phyloP scores from a whole-genome alignment of 2,888 invertebrate genomes.

The Himalopsyche anomala region DNA sequence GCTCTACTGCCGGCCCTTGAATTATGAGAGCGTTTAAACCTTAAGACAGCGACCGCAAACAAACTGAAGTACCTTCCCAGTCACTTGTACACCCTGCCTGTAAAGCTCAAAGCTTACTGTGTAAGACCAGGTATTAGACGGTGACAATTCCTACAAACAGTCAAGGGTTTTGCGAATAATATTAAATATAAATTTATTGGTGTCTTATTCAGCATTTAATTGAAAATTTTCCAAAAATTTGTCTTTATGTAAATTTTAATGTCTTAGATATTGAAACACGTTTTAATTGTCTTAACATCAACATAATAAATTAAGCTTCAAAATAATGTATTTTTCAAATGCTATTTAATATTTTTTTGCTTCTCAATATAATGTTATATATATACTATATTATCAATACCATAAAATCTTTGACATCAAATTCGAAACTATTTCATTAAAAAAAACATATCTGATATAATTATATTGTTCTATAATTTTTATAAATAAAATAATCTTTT shows the following conservation, averaged over 20 bases:
- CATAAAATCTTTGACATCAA: no score
- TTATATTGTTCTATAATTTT: no score
- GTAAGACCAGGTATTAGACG: constrained; percentile 21
- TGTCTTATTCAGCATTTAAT: constrained; percentile 1
- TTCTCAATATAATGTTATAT: no score
- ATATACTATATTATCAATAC: no score
- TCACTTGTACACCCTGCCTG: constrained; percentile 12
- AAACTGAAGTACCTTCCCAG: constrained; percentile 3
- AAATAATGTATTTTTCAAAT: no score
- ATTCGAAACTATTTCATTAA: no score
- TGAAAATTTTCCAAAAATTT: neutral
- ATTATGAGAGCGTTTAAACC: constrained; percentile 48
- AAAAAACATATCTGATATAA: no score
- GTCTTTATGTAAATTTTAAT: neutral
- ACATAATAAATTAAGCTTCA: no score
- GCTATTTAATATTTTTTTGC: no score
- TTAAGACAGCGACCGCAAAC: constrained; percentile 27
- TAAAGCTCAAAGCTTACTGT: constrained; percentile 11
- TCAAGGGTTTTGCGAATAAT: neutral
- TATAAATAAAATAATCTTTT: no score
- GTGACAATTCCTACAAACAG: constrained; percentile 1
- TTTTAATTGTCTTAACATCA: no score
- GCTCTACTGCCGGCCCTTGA: constrained; percentile 40
- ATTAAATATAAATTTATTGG: constrained; percentile 20
- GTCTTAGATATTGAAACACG: neutral